Conservation (phyloP, 2,888 invertebrate genomes). For the Macaria notata region DNA sequence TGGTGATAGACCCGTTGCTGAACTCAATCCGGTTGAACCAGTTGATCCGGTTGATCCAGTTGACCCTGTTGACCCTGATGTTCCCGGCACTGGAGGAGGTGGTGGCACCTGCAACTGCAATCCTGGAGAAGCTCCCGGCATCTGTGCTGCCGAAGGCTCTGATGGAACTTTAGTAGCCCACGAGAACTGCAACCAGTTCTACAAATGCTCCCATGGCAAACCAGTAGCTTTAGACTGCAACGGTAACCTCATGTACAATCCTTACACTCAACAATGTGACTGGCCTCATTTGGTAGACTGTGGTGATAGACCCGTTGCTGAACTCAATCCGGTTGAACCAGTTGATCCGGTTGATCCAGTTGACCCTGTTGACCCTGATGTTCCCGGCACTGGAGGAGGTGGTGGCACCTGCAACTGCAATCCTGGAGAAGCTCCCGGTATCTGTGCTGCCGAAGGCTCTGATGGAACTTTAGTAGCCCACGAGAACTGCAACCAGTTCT, state of each 20-base stretch:
- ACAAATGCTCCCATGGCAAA: constrained; percentile 34
- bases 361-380: constrained; percentile 10
- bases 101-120: constrained; percentile 31
- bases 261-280: constrained; percentile 39
- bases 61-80: constrained; percentile 10
- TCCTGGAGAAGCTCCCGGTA: constrained; percentile 34
- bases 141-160: constrained; percentile 36
- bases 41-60: too few species aligned
- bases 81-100: constrained; percentile 8
- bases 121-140: constrained; percentile 36
- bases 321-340: too few species aligned
- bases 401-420: constrained; percentile 31
- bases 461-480: constrained; percentile 45
- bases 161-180: constrained; percentile 42
- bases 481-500: constrained; percentile 48
- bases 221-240: constrained; percentile 36
- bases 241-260: constrained; percentile 37
- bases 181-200: constrained; percentile 43
- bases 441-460: constrained; percentile 40
- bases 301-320: constrained; percentile 36
- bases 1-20: background rate
- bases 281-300: constrained; percentile 46
- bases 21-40: too few species aligned
- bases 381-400: constrained; percentile 3
- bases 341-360: too few species aligned